Evolutionary conservation across 2,113 vertebrate species (phyloP), one percentile per base, ranked within the genome.

Genomic region (Tenrec ecaudatus): DNA sequence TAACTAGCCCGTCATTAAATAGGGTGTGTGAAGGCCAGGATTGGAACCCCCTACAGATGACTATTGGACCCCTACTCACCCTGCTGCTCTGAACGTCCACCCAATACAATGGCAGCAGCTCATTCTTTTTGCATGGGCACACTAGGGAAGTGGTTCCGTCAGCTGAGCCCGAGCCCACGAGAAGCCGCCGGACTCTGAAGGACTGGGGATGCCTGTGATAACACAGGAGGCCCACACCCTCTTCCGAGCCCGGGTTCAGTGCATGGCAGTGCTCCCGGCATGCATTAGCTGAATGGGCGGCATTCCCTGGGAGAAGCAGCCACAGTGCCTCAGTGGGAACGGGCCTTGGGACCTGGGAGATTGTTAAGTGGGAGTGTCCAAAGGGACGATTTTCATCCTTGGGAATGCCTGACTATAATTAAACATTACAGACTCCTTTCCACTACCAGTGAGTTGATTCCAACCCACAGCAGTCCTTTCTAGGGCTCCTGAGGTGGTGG

Each of bases 231-330:
- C 57, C 84, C 92, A 47, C 73, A n/a, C 93, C 7, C 58, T 96
- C 88, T 96, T 96, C 68, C 58, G 93, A 76, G 62, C 80, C 38
- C 88, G 23, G 20, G 31, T 95, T 96, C 66, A 86, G 38, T 25
- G 33, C 78, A 11, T 66, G 9, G 92, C 84, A 92, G 96, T 40
- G 80, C 33, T 38, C 80, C 53, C 22, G 4, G n/a, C 31, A 96
- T 91, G 93, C 29, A 80, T 38, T 66, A 87, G 60, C 31, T 17
- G 38, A 96, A 77, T 86, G 76, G 95, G 58, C 66, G 90, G 53
- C 79, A 0, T 68, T 64, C 8, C 69, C 23, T 68, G 36, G 57
- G 43, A 86, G 58, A 87, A 53, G 1, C 0, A 64, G 90, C 78
- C 84, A 58, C 8, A 43, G 27, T 22, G 15, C 40, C 66, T 94